Conservation (phyloP, 1,140 invertebrate genomes). For the Octopus sinensis region DNA sequence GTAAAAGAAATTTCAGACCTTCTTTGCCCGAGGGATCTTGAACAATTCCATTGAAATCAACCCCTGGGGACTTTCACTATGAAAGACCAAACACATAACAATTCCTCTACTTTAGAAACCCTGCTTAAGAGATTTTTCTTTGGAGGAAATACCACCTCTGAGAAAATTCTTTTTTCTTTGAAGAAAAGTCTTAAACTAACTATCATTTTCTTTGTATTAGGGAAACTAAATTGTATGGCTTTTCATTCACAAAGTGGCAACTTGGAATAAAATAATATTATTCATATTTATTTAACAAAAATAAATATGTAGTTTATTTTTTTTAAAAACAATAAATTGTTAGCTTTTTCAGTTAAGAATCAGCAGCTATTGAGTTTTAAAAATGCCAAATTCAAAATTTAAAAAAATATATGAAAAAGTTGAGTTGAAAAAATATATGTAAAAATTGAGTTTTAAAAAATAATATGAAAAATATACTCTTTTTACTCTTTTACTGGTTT, state of each 20-base stretch:
- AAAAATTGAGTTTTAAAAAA: not conserved
- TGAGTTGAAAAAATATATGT: not conserved
- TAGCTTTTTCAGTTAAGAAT: not conserved
- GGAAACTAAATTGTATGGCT: not conserved
- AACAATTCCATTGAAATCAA: not conserved
- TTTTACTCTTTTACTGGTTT: too few species aligned
- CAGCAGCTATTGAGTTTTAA: not conserved
- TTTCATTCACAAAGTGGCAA: not conserved
- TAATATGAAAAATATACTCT: not conserved
- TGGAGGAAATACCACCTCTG: not conserved
- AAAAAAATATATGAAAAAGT: not conserved
- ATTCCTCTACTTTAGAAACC: not conserved
- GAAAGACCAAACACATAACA: not conserved
- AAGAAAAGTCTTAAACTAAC: not conserved
- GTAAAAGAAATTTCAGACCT: not conserved
- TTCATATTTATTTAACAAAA: conserved; percentile 1
- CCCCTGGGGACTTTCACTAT: not conserved
- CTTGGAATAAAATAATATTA: not conserved
- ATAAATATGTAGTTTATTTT: not conserved
- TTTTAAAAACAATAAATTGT: not conserved
- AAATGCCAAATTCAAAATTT: not conserved
- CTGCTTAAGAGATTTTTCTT: not conserved
- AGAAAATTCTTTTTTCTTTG: not conserved
- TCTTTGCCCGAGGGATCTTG: not conserved
- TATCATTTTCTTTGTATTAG: not conserved